Percentiles rank a stretch among this genome's conserved stretches.
phyloP scores from a whole-genome alignment of 2,888 invertebrate genomes.

The Polietes domitor region DNA sequence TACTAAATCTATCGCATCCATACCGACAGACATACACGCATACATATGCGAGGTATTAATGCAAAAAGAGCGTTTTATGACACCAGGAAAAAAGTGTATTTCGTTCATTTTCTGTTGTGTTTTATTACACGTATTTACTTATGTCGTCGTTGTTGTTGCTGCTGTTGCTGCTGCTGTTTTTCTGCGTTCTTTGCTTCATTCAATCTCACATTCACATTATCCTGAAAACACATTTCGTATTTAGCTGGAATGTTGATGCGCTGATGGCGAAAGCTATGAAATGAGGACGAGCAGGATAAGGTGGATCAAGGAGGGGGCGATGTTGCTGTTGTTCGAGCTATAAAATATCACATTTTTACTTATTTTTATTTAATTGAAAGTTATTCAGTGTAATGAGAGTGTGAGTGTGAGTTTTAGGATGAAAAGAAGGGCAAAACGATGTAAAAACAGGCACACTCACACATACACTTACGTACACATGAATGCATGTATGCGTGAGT shows the following conservation, averaged over 20 bases:
- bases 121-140: slow-evolving; percentile 4
- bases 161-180: too few relatives aligned
- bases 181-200: background rate
- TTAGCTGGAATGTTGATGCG: slow-evolving; percentile 2
- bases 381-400: slow-evolving; percentile 25
- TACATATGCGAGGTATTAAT: slow-evolving; percentile 33
- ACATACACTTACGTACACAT: too few relatives aligned
- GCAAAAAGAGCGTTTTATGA: slow-evolving; percentile 56
- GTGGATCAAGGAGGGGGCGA: too few relatives aligned
- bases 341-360: slow-evolving; percentile 58
- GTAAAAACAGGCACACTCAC: too few relatives aligned
- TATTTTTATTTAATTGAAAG: slow-evolving; percentile 65
- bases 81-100: slow-evolving; percentile 49
- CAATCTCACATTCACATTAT: background rate
- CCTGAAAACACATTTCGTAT: background rate
- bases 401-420: background rate
- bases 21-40: background rate
- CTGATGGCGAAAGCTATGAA: slow-evolving; percentile 5
- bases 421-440: background rate
- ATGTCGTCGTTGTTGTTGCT: too few relatives aligned
- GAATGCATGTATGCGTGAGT: background rate
- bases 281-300: background rate
- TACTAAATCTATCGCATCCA: background rate
- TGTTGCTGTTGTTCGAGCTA: slow-evolving; percentile 22
- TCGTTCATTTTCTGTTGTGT: slow-evolving; percentile 42